Percentiles rank a stretch among this genome's conserved stretches.
Evolutionary conservation across 2,113 vertebrate species (phyloP).

Genomic region (Actenoides hombroni): DNA sequence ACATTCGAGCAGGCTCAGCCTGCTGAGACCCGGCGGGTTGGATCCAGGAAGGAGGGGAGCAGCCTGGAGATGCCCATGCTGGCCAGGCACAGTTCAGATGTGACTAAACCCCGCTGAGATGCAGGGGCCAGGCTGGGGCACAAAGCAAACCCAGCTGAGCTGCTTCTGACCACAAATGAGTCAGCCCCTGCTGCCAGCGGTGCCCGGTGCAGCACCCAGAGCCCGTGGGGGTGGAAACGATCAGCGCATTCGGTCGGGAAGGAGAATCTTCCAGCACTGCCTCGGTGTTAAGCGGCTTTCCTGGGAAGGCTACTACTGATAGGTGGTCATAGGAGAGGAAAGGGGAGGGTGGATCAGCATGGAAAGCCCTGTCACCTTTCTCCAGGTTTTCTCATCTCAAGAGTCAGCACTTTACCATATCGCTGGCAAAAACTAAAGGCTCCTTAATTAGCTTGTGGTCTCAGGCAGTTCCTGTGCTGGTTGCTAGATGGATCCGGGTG

Average conservation of each 20-base stretch:
- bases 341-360: not conserved
- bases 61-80: not conserved
- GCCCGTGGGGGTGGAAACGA: rapidly evolving
- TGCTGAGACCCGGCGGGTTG: not conserved
- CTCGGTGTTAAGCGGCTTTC: rapidly evolving
- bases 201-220: not conserved
- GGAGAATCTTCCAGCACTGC: not conserved
- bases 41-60: not conserved
- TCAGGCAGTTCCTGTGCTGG: not conserved
- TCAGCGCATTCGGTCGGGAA: rapidly evolving
- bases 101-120: not conserved
- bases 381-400: not conserved
- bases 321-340: not conserved
- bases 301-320: rapidly evolving
- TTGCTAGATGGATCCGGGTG: not conserved
- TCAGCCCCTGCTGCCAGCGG: rapidly evolving
- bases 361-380: not conserved
- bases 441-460: not conserved
- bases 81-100: rapidly evolving
- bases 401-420: not conserved
- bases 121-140: not conserved
- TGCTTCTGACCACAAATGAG: rapidly evolving
- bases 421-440: not conserved
- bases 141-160: not conserved
- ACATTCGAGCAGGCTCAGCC: not conserved